Percentiles rank a stretch among this genome's conserved stretches.
Conservation (phyloP, 2,797 vertebrate genomes). For the Carduelis carduelis region DNA sequence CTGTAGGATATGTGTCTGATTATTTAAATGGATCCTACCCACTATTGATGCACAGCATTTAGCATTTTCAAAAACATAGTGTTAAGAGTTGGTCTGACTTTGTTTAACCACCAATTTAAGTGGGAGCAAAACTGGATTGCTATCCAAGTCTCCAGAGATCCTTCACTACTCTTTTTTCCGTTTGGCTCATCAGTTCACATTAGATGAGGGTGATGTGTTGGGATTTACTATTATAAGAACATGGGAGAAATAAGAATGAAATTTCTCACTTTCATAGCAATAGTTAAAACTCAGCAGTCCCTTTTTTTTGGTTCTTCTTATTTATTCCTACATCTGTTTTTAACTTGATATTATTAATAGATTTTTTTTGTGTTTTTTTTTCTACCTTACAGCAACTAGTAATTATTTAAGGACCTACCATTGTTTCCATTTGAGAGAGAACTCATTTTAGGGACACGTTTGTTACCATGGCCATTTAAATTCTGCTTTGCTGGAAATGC, state of each 20-base stretch:
- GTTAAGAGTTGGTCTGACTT: background rate
- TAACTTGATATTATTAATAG: background rate
- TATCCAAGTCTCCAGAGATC: background rate
- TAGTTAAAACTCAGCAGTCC: background rate
- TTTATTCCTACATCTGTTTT: background rate
- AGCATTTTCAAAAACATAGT: background rate
- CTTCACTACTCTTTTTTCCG: background rate
- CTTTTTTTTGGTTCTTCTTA: background rate
- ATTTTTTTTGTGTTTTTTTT: background rate
- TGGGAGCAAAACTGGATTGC: background rate
- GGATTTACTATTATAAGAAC: background rate
- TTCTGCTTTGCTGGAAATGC: background rate
- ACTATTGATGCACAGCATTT: background rate
- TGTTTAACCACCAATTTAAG: background rate
- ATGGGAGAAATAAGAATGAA: background rate
- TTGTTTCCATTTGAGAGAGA: background rate
- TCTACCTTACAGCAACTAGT: background rate
- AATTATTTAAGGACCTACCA: background rate
- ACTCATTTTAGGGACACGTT: background rate
- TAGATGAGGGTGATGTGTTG: background rate
- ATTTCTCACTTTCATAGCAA: background rate
- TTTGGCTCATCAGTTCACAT: background rate
- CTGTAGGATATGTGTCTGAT: background rate
- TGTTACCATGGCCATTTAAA: background rate
- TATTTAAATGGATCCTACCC: background rate